Conservation (phyloP, 2,113 vertebrate species). For the Antechinus stuartii region DNA sequence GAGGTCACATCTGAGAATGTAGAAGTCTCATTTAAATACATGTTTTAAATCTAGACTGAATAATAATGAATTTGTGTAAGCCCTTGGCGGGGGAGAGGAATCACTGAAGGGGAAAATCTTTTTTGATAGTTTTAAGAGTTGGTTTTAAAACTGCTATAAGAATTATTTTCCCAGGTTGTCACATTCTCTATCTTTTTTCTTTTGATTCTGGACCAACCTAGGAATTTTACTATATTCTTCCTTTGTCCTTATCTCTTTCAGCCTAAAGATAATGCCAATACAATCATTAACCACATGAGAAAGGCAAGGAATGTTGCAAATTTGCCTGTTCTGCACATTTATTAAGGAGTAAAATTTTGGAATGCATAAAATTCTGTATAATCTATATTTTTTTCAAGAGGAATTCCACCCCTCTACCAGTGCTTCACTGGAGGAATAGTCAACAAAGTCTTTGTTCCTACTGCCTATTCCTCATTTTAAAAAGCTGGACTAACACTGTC, state of each 20-base stretch:
- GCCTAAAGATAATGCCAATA: constrained; percentile 16
- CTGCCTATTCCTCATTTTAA: neutral
- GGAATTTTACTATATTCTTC: constrained; percentile 15
- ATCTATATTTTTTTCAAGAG: constrained; percentile 15
- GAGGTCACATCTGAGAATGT: constrained; percentile 31
- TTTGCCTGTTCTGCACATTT: constrained; percentile 22
- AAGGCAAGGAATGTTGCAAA: neutral
- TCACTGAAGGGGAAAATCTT: constrained; percentile 62
- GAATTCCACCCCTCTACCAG: neutral
- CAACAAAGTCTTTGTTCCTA: neutral
- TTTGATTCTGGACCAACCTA: neutral
- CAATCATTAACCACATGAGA: constrained; percentile 29
- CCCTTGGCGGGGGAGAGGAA: constrained; percentile 21
- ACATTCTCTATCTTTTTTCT: neutral
- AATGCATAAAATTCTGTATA: constrained; percentile 39
- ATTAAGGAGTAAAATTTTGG: constrained; percentile 38
- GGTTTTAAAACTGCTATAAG: neutral
- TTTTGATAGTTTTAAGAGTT: constrained; percentile 33
- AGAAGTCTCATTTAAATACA: constrained; percentile 48
- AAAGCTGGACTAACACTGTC: neutral
- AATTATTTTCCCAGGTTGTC: constrained; percentile 18
- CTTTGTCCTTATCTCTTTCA: constrained; percentile 39
- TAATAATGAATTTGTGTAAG: constrained; percentile 52
- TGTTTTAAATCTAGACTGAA: constrained; percentile 67
- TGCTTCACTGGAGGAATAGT: neutral